Evolutionary conservation across 2,113 vertebrate species (phyloP).

Genomic region (Vulpes lagopus): DNA sequence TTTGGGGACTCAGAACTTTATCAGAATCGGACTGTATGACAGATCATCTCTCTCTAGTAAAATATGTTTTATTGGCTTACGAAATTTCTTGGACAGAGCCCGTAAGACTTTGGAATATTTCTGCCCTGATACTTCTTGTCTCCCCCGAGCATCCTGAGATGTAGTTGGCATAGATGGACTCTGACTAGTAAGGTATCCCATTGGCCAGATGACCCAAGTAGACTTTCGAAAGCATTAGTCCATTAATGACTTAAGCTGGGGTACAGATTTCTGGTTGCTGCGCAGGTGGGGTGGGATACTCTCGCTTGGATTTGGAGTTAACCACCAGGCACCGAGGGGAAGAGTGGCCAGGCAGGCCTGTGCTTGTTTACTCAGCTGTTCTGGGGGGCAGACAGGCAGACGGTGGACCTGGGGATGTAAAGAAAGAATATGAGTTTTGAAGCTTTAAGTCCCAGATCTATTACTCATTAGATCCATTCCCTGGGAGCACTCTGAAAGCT

Average conservation of each 20-base stretch:
- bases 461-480: background rate
- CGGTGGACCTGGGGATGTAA: background rate
- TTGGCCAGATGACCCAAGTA: background rate
- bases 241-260: background rate
- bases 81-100: background rate
- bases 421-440: background rate
- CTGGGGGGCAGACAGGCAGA: background rate
- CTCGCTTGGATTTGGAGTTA: background rate
- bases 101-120: background rate
- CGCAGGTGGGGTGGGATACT: rapidly evolving
- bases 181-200: background rate
- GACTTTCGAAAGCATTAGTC: background rate
- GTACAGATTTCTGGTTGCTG: background rate
- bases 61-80: background rate
- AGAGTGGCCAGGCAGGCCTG: too few relatives aligned
- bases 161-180: background rate
- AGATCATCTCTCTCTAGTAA: background rate
- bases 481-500: background rate
- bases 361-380: background rate
- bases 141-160: background rate
- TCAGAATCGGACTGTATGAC: background rate
- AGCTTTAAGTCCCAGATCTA: background rate
- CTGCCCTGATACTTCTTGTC: background rate
- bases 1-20: background rate
- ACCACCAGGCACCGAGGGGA: background rate